Evolutionary conservation across 2,797 vertebrate genomes (phyloP).

Genomic region (Crenuchus spilurus): DNA sequence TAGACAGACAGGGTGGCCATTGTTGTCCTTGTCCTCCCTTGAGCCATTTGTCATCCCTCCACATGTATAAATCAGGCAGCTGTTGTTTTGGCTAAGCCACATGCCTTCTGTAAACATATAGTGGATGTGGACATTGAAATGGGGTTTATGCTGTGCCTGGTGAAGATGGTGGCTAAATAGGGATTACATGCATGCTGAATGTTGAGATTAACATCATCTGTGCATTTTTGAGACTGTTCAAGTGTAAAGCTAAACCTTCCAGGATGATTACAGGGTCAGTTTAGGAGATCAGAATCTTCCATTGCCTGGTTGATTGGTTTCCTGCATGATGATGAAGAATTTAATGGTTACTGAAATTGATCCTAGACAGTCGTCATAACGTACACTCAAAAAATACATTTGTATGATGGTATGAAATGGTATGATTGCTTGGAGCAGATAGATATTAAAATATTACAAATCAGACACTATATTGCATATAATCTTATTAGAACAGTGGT

Average conservation of each 20-base stretch:
- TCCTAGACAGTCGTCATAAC: not conserved
- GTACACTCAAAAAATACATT: too few relatives aligned
- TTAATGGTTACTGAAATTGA: not conserved
- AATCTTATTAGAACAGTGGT: too few relatives aligned
- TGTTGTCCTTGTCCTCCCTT: conserved; percentile 18
- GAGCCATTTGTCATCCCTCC: conserved; percentile 5
- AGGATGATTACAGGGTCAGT: conserved; percentile 18
- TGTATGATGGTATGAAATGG: too few relatives aligned
- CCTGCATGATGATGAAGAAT: not conserved
- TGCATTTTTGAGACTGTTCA: conserved; percentile 28
- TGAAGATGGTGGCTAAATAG: conserved; percentile 15
- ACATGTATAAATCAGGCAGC: conserved; percentile 35
- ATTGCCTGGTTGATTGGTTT: not conserved
- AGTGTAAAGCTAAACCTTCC: conserved; percentile 26
- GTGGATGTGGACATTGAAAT: conserved; percentile 1
- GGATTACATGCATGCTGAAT: conserved; percentile 36
- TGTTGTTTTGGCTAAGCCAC: conserved; percentile 41
- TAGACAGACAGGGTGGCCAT: conserved; percentile 19
- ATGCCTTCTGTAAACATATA: conserved; percentile 5
- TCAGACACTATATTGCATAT: too few relatives aligned
- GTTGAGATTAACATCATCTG: conserved; percentile 51
- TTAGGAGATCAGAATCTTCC: not conserved
- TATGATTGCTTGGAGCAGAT: too few relatives aligned
- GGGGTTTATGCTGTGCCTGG: conserved; percentile 2
- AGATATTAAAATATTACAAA: too few relatives aligned